Base-by-base conservation (phyloP, 2,797 vertebrate genomes). In the Channallabes apus region DNA sequence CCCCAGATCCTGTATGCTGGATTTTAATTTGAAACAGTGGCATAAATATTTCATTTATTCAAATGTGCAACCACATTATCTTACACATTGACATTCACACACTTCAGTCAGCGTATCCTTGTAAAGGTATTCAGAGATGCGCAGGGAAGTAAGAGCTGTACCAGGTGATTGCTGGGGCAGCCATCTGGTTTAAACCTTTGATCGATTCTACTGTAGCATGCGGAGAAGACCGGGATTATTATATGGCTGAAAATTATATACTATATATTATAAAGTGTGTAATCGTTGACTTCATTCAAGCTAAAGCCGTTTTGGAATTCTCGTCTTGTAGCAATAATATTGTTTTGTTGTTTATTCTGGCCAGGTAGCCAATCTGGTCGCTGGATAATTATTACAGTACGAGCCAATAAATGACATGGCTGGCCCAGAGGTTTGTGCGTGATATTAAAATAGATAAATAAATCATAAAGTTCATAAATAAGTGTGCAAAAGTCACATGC, bases 21-120 rank as follows among this genome's bases (percentile, higher is more conserved):
- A 90, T 90, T 93, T 94, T 93, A 94, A 94, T 95, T 91, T 24
- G 90, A 91, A 46, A 89, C 89, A 83, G 86, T 85, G 87, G 83
- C 90, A 93, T 95, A 89, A 93, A 95, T 94, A 94, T 94, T 94
- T 93, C 22, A 94, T 93, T 90, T 80, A 84, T 92, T 93, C 89
- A 90, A 93, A 94, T 90, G 91, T 88, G 46, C 65, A 76, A 87
- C 85, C 90, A 75, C 84, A 82, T 91, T 91, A 93, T 65, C 41
- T 81, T 80, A 61, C 68, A 35, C 27, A 46, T 80, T 78, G 27
- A n/a, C 12, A 79, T n/a, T 56, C 75, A 38, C 75, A 54, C 8
- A 11, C 24, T 56, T 20, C 62, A 64, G 12, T 65, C 46, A 17
- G 2, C 27, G 29, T 24, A 80, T 80, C 61, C 78, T 58, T 29